A percentile compares a stretch with the other conserved stretches of the same genome.
Conservation (phyloP, 2,113 vertebrate genomes). For the Tylochromis polylepis region DNA sequence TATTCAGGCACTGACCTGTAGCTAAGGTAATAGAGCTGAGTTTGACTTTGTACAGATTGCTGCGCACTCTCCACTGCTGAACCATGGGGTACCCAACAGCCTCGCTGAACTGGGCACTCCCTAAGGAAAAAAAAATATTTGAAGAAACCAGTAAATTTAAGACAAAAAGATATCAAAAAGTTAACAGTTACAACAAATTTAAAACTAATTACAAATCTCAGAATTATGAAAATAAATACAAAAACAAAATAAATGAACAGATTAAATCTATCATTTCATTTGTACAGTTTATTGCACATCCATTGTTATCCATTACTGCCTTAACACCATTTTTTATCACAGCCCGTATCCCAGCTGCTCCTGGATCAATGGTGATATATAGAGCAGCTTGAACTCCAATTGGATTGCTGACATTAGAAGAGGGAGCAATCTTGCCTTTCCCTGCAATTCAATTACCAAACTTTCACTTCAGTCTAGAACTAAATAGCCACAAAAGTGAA, state of each 20-base stretch:
- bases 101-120: constrained; percentile 88
- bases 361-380: constrained; percentile 60
- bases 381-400: constrained; percentile 45
- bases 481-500: constrained; percentile 28
- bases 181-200: neutral
- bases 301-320: constrained; percentile 13
- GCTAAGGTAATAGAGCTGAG: constrained; percentile 94
- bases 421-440: constrained; percentile 51
- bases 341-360: constrained; percentile 43
- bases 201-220: neutral
- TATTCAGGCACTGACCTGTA: constrained; percentile 76
- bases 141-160: neutral
- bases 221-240: neutral
- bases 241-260: constrained; percentile 6
- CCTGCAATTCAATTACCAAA: constrained; percentile 61
- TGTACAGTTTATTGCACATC: constrained; percentile 19
- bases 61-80: constrained; percentile 93
- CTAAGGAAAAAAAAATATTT: constrained; percentile 57
- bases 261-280: constrained; percentile 40
- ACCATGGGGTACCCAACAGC: constrained; percentile 96
- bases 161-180: neutral
- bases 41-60: constrained; percentile 96
- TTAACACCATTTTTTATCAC: constrained; percentile 39
- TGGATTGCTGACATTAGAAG: constrained; percentile 60
- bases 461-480: constrained; percentile 49